Conservation (phyloP, 2,888 invertebrate genomes). For the Caprella mutica region DNA sequence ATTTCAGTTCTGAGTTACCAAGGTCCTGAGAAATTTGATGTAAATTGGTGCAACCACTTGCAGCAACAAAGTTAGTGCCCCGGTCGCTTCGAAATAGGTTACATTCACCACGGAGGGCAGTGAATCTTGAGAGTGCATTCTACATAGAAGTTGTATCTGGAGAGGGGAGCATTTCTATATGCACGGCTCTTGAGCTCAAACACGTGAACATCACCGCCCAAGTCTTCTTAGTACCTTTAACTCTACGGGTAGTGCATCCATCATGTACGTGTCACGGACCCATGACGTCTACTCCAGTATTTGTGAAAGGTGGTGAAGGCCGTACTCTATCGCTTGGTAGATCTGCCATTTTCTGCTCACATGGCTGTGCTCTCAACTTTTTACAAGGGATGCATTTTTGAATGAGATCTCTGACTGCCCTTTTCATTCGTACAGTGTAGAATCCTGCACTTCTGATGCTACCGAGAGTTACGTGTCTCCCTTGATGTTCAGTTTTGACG, state of each 20-base stretch:
- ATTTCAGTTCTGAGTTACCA: too few relatives aligned
- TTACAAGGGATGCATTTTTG: background rate
- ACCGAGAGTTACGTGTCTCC: background rate
- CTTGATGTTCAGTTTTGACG: background rate
- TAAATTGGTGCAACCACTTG: too few relatives aligned
- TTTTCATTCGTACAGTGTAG: background rate
- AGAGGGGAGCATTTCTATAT: too few relatives aligned
- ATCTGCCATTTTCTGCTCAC: conserved; percentile 7
- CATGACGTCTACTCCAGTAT: background rate
- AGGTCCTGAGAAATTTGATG: too few relatives aligned
- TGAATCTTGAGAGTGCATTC: background rate
- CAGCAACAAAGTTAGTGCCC: background rate
- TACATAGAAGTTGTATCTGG: background rate
- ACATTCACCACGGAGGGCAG: background rate
- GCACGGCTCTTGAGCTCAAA: too few relatives aligned
- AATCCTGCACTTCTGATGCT: background rate
- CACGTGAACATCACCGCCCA: conserved; percentile 3
- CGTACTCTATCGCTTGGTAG: background rate
- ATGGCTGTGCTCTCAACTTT: background rate
- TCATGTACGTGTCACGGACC: too few relatives aligned
- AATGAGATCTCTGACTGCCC: background rate
- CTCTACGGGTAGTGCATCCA: background rate
- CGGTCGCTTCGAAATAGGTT: background rate
- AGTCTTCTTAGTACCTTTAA: background rate
- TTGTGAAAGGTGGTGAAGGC: conserved; percentile 1